A percentile compares a stretch with the other conserved stretches of the same genome.
Evolutionary conservation across 64 coral and sea anemone species (phyloP).

Genomic region (Pachyseris speciosa): DNA sequence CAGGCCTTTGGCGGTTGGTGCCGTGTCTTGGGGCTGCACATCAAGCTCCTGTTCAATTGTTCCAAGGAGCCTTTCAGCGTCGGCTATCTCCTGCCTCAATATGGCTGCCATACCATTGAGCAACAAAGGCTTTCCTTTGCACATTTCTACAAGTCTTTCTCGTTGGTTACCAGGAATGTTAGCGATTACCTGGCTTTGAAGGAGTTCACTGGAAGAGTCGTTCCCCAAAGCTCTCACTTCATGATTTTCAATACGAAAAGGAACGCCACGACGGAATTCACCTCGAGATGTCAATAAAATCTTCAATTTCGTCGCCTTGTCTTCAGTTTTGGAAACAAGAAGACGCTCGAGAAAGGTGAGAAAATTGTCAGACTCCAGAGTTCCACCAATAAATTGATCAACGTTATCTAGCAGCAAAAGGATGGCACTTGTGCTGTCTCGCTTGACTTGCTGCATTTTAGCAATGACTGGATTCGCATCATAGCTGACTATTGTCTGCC

Average conservation of each 20-base stretch:
- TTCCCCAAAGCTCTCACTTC: constrained; percentile 2
- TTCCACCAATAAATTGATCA: background rate
- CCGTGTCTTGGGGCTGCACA: background rate
- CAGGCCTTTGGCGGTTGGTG: background rate
- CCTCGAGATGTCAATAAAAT: constrained; percentile 24
- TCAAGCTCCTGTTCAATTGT: background rate
- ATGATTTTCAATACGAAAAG: background rate
- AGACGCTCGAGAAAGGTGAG: background rate
- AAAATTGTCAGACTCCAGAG: background rate
- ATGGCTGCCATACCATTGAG: constrained; percentile 12
- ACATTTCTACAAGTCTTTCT: background rate
- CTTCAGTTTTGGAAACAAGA: background rate
- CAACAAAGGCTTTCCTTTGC: constrained; percentile 16
- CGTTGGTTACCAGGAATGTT: background rate
- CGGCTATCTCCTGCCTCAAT: constrained; percentile 12
- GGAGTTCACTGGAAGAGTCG: background rate
- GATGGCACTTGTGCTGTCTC: background rate
- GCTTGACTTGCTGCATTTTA: constrained; percentile 3
- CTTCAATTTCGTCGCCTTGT: background rate
- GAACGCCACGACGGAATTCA: background rate
- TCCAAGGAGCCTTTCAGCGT: constrained; percentile 17
- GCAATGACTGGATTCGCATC: constrained; percentile 19
- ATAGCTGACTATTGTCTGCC: background rate
- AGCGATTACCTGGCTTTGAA: background rate
- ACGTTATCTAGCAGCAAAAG: constrained; percentile 9